phyloP scores from a whole-genome alignment of 2,113 vertebrate species.

The Stictonetta naevosa region DNA sequence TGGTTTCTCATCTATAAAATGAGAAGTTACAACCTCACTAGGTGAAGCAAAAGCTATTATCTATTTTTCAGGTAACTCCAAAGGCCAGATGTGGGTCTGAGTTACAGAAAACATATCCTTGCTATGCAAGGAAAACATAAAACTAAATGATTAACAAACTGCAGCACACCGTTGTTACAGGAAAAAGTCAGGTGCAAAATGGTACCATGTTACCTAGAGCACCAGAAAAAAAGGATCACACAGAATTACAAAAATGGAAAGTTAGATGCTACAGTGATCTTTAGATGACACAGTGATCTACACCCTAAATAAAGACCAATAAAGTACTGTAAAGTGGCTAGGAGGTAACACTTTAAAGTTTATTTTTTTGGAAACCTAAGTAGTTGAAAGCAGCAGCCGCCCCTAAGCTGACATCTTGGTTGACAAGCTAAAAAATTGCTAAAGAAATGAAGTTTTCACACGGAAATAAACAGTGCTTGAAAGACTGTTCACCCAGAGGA shows the following conservation, averaged over 20 bases:
- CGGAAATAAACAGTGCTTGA: neutral
- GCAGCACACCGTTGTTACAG: neutral
- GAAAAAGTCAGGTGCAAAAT: neutral
- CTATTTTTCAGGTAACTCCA: neutral
- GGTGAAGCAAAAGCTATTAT: neutral
- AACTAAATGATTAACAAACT: neutral
- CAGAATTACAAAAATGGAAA: neutral
- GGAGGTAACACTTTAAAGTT: neutral
- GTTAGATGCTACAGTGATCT: neutral
- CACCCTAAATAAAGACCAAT: neutral
- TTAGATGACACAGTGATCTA: neutral
- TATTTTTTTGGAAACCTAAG: neutral
- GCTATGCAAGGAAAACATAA: neutral
- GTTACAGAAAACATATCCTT: neutral
- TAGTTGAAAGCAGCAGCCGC: neutral
- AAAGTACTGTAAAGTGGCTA: neutral
- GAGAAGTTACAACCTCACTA: neutral
- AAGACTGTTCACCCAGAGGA: neutral
- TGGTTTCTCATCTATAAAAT: neutral
- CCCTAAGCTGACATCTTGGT: neutral
- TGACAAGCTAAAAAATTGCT: neutral
- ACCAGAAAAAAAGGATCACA: neutral
- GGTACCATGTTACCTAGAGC: neutral
- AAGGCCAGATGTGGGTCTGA: neutral
- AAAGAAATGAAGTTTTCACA: neutral